phyloP scores from a whole-genome alignment of 2,797 vertebrate genomes.

The Danio jaintianensis region DNA sequence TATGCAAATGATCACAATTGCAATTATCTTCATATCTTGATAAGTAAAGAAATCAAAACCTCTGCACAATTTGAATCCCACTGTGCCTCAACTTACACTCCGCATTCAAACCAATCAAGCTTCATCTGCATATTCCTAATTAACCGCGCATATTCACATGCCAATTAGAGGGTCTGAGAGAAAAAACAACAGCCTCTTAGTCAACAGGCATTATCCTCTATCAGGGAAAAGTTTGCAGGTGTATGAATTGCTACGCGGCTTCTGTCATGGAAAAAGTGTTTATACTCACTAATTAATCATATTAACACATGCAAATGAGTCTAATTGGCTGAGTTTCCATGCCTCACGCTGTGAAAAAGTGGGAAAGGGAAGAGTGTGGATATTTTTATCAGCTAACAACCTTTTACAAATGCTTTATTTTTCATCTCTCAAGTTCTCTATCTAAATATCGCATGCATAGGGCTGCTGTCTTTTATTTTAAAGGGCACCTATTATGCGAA shows the following conservation, averaged over 20 bases:
- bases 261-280: conserved; percentile 83
- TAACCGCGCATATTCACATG: conserved; percentile 83
- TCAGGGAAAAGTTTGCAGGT: conserved; percentile 81
- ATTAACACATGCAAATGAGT: conserved; percentile 87
- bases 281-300: conserved; percentile 86
- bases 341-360: conserved; percentile 72
- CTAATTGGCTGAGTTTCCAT: conserved; percentile 80
- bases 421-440: conserved; percentile 71
- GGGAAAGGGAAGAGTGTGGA: conserved; percentile 22
- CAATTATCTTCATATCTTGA: conserved; percentile 82
- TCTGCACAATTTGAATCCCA: conserved; percentile 77
- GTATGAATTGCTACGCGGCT: conserved; percentile 78
- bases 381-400: conserved; percentile 47
- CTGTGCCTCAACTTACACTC: conserved; percentile 77
- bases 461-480: no score
- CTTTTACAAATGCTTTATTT: conserved; percentile 20
- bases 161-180: conserved; percentile 84
- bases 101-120: conserved; percentile 83
- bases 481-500: no score
- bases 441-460: conserved; percentile 63
- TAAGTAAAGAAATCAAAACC: conserved; percentile 78
- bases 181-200: conserved; percentile 74
- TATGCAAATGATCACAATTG: conserved; percentile 86
- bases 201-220: conserved; percentile 80
- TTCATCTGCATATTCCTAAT: conserved; percentile 85